Percentiles rank a stretch among this genome's conserved stretches.
These are phyloP conservation scores for Orgyia antiqua DNA, from an alignment of 2,888 invertebrate species.

Conservation along the genomic window DNA sequence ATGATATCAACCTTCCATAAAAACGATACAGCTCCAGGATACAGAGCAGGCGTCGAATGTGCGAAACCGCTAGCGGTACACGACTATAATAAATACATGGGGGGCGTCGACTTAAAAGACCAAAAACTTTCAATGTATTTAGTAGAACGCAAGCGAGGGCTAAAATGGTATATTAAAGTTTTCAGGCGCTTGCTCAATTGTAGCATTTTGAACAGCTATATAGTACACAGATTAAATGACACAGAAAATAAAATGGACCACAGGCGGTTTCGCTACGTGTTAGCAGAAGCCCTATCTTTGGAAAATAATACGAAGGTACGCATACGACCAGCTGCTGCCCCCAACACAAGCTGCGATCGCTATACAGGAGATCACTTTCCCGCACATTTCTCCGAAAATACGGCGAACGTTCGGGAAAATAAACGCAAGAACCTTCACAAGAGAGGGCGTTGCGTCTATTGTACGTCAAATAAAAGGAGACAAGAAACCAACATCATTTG, in stretches of 20 bases:
- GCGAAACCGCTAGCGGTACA: background rate
- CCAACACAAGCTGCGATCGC: background rate
- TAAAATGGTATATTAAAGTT: constrained; percentile 3
- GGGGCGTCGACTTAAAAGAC: constrained; percentile 3
- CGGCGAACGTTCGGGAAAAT: background rate
- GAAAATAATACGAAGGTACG: background rate
- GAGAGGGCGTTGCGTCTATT: background rate
- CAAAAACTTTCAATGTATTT: constrained; percentile 4
- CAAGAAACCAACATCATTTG: background rate
- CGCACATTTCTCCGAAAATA: background rate
- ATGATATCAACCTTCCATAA: constrained; percentile 9
- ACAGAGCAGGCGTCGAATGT: background rate
- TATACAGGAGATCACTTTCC: background rate
- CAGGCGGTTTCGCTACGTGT: no score
- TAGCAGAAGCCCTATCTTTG: background rate
- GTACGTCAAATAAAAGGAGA: background rate
- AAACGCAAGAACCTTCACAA: background rate
- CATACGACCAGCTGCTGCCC: background rate
- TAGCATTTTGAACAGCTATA: background rate
- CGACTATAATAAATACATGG: background rate
- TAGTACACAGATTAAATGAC: background rate
- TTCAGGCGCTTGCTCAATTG: constrained; percentile 2
- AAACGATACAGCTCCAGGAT: background rate
- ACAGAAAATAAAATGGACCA: no score
- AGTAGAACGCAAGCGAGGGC: background rate